phyloP scores from a whole-genome alignment of 2,113 vertebrate species.

The Tringa solitaria region DNA sequence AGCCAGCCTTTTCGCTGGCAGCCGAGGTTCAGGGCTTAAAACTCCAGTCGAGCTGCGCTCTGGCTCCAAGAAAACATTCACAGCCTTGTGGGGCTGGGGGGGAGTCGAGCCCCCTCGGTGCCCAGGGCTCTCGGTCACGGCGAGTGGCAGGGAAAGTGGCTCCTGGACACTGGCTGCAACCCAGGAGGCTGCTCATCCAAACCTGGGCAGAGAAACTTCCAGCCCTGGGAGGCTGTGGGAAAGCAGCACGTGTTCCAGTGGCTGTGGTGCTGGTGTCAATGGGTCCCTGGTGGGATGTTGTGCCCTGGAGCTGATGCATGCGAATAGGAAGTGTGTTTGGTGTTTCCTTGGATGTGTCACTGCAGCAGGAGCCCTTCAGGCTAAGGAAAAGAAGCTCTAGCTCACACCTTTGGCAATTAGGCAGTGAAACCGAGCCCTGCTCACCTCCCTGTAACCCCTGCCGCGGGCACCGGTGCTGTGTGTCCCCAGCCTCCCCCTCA shows the following conservation, averaged over 20 bases:
- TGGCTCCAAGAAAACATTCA: neutral
- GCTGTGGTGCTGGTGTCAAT: neutral
- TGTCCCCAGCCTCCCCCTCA: neutral
- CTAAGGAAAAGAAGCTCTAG: neutral
- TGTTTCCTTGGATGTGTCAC: neutral
- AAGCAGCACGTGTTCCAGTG: accelerated
- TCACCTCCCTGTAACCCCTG: neutral
- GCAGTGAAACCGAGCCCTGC: neutral
- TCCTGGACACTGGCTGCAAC: neutral
- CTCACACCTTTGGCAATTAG: neutral
- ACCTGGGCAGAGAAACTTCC: neutral
- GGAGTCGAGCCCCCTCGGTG: accelerated
- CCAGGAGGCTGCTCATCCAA: neutral
- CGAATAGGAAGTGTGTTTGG: neutral
- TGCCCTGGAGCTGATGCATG: neutral
- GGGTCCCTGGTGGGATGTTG: accelerated
- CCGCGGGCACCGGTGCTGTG: accelerated
- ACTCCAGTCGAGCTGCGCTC: neutral
- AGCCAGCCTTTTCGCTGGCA: neutral
- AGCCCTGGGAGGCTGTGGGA: neutral
- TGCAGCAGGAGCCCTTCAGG: neutral
- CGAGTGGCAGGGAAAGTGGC: neutral
- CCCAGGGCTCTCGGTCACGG: neutral
- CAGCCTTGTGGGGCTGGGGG: neutral
- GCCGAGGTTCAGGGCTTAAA: neutral